A percentile compares a stretch with the other conserved stretches of the same genome.
Evolutionary conservation across 2,888 invertebrate species (phyloP).

Genomic region (Lathronympha strigana): DNA sequence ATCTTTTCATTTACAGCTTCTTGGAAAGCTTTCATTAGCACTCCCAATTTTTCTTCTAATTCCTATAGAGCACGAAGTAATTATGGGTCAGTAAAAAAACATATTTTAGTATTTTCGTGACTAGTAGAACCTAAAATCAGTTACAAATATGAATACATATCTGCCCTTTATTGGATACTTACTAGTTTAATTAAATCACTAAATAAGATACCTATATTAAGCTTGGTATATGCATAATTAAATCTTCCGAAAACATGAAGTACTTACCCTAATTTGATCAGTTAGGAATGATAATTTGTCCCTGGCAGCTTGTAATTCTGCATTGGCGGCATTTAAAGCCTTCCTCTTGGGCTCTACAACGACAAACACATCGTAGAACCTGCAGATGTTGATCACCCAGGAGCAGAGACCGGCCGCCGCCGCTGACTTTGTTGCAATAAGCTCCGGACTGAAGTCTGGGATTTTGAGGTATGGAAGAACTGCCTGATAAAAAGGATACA

Average conservation of each 20-base stretch:
- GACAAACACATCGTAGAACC: constrained; percentile 94
- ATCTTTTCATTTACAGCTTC: constrained; percentile 93
- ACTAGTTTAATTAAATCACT: too few relatives aligned
- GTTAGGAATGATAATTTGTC: constrained; percentile 91
- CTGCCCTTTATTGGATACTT: too few relatives aligned
- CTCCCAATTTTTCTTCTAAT: constrained; percentile 90
- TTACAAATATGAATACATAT: too few relatives aligned
- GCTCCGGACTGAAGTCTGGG: constrained; percentile 93
- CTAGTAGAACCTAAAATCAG: neutral
- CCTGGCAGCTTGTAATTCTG: constrained; percentile 92
- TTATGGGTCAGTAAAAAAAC: neutral
- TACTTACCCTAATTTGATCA: constrained; percentile 84
- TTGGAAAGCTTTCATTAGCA: constrained; percentile 92
- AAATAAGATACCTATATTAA: too few relatives aligned
- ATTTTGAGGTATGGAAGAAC: constrained; percentile 85
- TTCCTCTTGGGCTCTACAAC: constrained; percentile 96
- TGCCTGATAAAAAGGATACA: constrained; percentile 58
- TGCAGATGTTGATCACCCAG: constrained; percentile 97
- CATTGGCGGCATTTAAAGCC: constrained; percentile 93
- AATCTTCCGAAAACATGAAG: neutral
- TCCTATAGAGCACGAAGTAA: constrained; percentile 66
- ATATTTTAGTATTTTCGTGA: neutral
- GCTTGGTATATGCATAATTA: too few relatives aligned
- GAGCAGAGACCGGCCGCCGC: constrained; percentile 97
- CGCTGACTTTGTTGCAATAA: constrained; percentile 92